Conservation (phyloP, 1,140 invertebrate species). For the Drosophila grimshawi region DNA sequence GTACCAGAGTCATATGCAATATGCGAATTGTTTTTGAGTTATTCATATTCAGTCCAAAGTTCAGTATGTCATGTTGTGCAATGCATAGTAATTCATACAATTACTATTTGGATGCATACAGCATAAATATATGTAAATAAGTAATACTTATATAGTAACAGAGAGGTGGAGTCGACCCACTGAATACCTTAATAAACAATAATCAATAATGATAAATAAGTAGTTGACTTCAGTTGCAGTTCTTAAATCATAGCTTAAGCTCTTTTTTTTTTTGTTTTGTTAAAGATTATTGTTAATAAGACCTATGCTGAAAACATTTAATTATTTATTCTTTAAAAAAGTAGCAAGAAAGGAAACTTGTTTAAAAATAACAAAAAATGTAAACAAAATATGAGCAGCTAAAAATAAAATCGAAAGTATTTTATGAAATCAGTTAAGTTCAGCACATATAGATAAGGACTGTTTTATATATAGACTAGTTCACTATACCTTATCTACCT, state of each 20-base stretch:
- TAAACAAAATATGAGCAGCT: not conserved
- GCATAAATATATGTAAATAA: too few relatives aligned
- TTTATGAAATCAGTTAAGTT: not conserved
- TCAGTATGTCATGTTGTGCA: not conserved
- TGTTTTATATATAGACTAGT: too few relatives aligned
- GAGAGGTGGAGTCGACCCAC: not conserved
- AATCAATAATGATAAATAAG: too few relatives aligned
- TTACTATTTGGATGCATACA: not conserved
- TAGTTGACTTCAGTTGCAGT: too few relatives aligned
- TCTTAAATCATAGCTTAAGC: too few relatives aligned
- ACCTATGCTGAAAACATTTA: not conserved
- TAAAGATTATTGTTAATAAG: not conserved
- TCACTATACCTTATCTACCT: too few relatives aligned
- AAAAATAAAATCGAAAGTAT: not conserved
- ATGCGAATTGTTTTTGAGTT: not conserved
- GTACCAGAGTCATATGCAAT: not conserved
- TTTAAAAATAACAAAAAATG: too few relatives aligned
- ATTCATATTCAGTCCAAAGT: conserved; percentile 3
- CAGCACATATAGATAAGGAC: too few relatives aligned
- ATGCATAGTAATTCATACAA: not conserved
- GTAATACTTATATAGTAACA: too few relatives aligned
- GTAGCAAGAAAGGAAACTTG: too few relatives aligned
- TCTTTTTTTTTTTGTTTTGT: not conserved
- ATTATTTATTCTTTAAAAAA: not conserved
- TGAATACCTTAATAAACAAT: not conserved